Percentiles rank a stretch among this genome's conserved stretches.
These are phyloP conservation scores for Ianthella basta DNA, from an alignment of 37 sponge, comb jelly and placozoan species.

Conservation along the genomic window DNA sequence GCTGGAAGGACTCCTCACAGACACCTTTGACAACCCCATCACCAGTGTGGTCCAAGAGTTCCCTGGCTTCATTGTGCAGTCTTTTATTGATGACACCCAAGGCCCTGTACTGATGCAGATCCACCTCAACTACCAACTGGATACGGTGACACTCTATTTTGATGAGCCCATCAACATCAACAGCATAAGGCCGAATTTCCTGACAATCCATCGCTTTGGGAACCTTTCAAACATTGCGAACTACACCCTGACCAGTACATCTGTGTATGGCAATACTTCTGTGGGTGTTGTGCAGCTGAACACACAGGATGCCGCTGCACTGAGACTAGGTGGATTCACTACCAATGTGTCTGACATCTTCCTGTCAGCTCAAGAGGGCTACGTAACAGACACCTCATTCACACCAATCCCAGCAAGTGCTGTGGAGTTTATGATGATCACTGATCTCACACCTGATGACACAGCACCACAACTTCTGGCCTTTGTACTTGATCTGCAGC, in stretches of 20 bases:
- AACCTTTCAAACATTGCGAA: constrained; percentile 39
- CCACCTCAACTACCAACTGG: constrained; percentile 54
- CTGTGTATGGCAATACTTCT: constrained; percentile 29
- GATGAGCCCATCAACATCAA: constrained; percentile 58
- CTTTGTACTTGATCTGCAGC: constrained; percentile 62
- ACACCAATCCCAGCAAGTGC: constrained; percentile 57
- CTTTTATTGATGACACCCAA: constrained; percentile 64
- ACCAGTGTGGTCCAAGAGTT: constrained; percentile 30
- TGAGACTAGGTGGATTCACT: constrained; percentile 58
- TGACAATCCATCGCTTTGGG: constrained; percentile 52
- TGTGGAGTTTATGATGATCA: constrained; percentile 48
- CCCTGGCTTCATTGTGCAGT: constrained; percentile 76
- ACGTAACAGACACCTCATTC: constrained; percentile 71
- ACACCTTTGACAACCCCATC: constrained; percentile 75
- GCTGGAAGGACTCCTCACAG: constrained; percentile 54
- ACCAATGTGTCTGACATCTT: constrained; percentile 51
- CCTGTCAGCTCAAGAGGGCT: constrained; percentile 60
- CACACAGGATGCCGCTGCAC: constrained; percentile 55
- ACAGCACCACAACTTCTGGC: constrained; percentile 55
- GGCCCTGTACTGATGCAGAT: constrained; percentile 68
- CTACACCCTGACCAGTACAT: constrained; percentile 61
- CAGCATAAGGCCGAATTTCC: constrained; percentile 40
- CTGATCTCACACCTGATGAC: constrained; percentile 71
- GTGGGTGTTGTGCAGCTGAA: constrained; percentile 49
- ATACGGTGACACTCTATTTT: constrained; percentile 45